Evolutionary conservation across 2,888 invertebrate species (phyloP).

Genomic region (Diloba caeruleocephala): DNA sequence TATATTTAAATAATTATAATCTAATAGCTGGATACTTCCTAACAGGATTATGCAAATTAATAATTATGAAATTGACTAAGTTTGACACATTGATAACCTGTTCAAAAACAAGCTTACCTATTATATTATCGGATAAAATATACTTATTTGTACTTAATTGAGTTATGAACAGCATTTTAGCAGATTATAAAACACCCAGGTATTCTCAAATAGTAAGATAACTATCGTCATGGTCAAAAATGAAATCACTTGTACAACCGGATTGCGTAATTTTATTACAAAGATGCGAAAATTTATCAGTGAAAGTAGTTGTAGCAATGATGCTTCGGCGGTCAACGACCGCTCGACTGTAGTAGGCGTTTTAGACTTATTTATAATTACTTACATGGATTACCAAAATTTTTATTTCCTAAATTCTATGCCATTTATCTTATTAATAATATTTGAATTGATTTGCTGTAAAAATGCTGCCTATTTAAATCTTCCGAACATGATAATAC

Average conservation of each 20-base stretch:
- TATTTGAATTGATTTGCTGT: too few relatives aligned
- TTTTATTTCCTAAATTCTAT: not conserved
- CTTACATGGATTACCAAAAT: constrained; percentile 15
- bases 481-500: not conserved
- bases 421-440: not conserved
- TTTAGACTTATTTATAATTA: constrained; percentile 13
- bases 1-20: constrained; percentile 10
- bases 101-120: constrained; percentile 20
- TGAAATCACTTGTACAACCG: constrained; percentile 66
- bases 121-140: constrained; percentile 28
- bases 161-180: constrained; percentile 8
- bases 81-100: constrained; percentile 28
- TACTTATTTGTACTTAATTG: constrained; percentile 8
- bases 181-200: constrained; percentile 9
- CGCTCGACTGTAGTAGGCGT: constrained; percentile 20
- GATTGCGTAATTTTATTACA: constrained; percentile 70
- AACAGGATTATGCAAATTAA: constrained; percentile 26
- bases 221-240: constrained; percentile 56
- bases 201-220: constrained; percentile 24
- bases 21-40: not conserved
- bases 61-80: constrained; percentile 21
- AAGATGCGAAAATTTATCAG: constrained; percentile 74
- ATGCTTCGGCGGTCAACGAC: constrained; percentile 67
- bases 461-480: too few relatives aligned
- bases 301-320: constrained; percentile 75